Evolutionary conservation across 2,888 invertebrate species (phyloP), one percentile per base, ranked within the genome.

Genomic region (Caradrina kadenii): DNA sequence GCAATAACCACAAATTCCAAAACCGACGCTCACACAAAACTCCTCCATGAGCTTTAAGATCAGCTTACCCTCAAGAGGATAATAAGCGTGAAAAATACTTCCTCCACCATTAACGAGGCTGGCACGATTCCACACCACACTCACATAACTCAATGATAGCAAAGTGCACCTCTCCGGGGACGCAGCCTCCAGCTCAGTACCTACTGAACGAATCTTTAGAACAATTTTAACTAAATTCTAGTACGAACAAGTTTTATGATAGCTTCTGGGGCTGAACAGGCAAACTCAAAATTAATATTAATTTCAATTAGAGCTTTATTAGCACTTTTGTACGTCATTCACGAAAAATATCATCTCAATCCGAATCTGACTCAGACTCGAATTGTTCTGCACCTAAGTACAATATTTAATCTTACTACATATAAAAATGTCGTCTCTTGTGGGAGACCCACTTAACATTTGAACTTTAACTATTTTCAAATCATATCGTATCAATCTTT

Each of bases 71-170:
- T 66, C 60, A 1, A 31, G 80, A 69, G 76, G 52, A 22, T 26
- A 58, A 82, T 81, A 81, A 81, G 72, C 55, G 60, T 26, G 69
- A 56, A 69, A 70, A 69, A 80, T 70, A 63, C 65, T 67, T 69
- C 70, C 63, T 52, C 21, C 15, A n/a, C 26, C 45, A 22, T 53
- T 82, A 79, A 77, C 80, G 63, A 71, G 45, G 39, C 80, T 82
- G 82, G 78, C 82, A 75, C 65, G 39, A 63, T 39, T 69, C 77
- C 70, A 72, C 64, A 15, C 49, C 53, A 39, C 53, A 35, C 48
- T 56, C 26, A 67, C 52, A 67, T 75, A 66, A 80, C 63, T 76
- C 67, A 65, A 68, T 68, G 69, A 63, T 48, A 65, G 19, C 65
- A 42, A 50, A 65, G 75, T 74, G 75, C 64, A 63, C 58, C 39